Conservation (phyloP, 2,797 vertebrate species). For the Mormyrus hasselquistii region DNA sequence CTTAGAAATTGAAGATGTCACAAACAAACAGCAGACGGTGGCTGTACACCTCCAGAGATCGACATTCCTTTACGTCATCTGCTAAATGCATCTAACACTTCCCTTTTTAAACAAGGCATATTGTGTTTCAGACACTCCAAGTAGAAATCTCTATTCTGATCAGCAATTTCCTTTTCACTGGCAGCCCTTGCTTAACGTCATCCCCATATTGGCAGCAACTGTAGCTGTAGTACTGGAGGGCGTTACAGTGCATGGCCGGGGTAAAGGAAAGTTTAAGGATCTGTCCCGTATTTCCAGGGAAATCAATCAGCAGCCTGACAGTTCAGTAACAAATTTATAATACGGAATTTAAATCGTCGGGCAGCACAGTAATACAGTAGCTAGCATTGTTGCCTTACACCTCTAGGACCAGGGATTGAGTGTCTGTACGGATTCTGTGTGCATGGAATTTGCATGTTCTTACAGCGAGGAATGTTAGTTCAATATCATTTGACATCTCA, state of each 20-base stretch:
- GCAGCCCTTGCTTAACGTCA: conserved; percentile 11
- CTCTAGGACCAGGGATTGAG: not conserved
- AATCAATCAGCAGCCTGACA: not conserved
- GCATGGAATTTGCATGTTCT: not conserved
- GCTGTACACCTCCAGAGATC: not conserved
- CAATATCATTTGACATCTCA: not conserved
- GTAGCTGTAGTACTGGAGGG: conserved; percentile 9
- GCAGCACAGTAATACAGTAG: not conserved
- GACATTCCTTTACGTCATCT: conserved; percentile 18
- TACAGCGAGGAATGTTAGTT: not conserved
- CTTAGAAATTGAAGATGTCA: not conserved
- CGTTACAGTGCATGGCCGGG: not conserved
- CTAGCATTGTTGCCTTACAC: not conserved
- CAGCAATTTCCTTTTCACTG: conserved; percentile 4
- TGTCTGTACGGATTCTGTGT: not conserved
- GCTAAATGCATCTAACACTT: conserved; percentile 10
- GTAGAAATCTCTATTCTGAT: not conserved
- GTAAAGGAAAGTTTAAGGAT: not conserved
- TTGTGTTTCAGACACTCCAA: not conserved
- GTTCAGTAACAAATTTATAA: not conserved
- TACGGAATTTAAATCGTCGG: not conserved
- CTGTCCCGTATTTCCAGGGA: not conserved
- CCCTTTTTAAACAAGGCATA: conserved; percentile 2
- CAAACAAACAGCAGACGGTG: not conserved
- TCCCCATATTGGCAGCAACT: conserved; percentile 17